Evolutionary conservation across 1,140 invertebrate species (phyloP), one percentile per base, ranked within the genome.

Genomic region (Drosophila ananassae): DNA sequence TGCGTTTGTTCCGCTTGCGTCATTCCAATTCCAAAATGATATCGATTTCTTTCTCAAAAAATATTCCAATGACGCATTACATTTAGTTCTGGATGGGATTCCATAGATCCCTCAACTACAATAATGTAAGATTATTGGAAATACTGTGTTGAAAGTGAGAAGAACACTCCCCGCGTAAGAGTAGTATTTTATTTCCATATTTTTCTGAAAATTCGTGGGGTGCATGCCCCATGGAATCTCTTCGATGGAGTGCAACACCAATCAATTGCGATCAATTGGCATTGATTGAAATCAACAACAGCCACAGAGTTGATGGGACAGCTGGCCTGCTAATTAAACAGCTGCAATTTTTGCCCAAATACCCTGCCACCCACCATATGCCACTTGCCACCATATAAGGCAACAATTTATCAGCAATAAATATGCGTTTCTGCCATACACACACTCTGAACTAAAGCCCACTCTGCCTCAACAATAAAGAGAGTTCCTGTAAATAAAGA

Each of bases 371-470:
- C 22, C 60, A 56, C 13, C 41, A 13, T 7, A 22, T 9, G n/a
- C 9, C 8, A 51, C 69, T 32, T 47, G 39, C 51, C 28, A 47
- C 51, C 50, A 64, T 79, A 77, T 60, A 77, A 77, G 74, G 46
- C 44, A 58, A 63, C 81, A 85, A 85, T 85, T 85, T 85, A 85
- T 74, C 61, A 77, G 78, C 82, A 85, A 85, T 87, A 87, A 81
- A 75, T 75, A 81, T 75, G 81, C 82, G 57, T 85, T 64, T 30
- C 47, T 39, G 34, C 34, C 34, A 3, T 37, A 10, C 34, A 37
- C 10, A 37, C 34, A n/a, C 34, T 12, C 32, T 28, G 25, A 28
- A 28, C 2, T 7, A 30, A 30, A 30, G 30, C 30, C 50, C 50
- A 68, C 47, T 22, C 52, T 46, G 64, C 39, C 54, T 67, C 51